Conservation (phyloP, 2,113 vertebrate species). For the Sciurus niger region DNA sequence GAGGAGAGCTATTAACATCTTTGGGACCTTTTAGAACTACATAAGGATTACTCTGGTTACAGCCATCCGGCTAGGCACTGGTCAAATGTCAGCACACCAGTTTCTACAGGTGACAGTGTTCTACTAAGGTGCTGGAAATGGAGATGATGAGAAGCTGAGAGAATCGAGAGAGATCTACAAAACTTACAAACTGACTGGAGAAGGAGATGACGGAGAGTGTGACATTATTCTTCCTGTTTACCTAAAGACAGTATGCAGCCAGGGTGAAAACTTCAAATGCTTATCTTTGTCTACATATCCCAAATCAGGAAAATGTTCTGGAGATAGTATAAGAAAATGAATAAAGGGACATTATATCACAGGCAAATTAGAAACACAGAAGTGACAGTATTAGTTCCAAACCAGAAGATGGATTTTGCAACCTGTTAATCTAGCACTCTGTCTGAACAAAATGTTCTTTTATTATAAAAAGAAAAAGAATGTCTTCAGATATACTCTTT, state of each 20-base stretch:
- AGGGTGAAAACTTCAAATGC: background rate
- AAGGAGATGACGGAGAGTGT: background rate
- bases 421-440: background rate
- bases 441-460: slow-evolving; percentile 24
- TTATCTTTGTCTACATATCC: background rate
- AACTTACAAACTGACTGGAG: background rate
- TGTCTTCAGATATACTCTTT: slow-evolving; percentile 65
- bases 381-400: background rate
- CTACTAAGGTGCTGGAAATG: background rate
- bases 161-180: background rate
- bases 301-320: background rate
- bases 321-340: background rate
- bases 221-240: background rate
- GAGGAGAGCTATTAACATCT: no score
- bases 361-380: slow-evolving; percentile 7
- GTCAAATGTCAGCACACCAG: background rate
- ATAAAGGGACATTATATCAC: background rate
- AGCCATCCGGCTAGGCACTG: background rate
- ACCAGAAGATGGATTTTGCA: background rate
- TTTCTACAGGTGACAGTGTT: background rate
- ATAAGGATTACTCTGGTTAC: background rate
- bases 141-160: background rate
- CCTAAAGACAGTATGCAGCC: background rate
- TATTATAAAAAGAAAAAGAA: slow-evolving; percentile 72
- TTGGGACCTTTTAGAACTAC: background rate